Evolutionary conservation across 2,888 invertebrate genomes (phyloP), one percentile per base, ranked within the genome.

Genomic region (Drosophila robusta): DNA sequence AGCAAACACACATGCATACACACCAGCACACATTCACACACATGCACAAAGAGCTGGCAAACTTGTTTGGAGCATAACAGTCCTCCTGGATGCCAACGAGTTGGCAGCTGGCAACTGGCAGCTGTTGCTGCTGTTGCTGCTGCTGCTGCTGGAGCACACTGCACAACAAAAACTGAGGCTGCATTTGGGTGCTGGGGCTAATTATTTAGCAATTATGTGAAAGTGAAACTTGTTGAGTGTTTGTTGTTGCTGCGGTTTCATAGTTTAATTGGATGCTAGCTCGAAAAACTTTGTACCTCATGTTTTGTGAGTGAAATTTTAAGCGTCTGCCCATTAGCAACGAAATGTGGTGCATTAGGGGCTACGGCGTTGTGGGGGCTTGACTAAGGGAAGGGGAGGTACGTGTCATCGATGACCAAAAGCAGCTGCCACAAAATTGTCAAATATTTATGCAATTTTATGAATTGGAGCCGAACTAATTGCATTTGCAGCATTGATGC

Each of bases 391-490:
- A 3, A n/a, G 16, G 29, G 18, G 7, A 4, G 34, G 4, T n/a
- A 18, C 34, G 42, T 32, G 22, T 11, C 38, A 57, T 55, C 49
- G 42, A 62, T 69, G 52, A 38, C 49, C 55, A 60, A 49, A 47
- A 60, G 66, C 84, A 87, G 87, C 87, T 85, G 89, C 74, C 62
- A 39, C 58, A 51, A 72, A 76, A 70, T 68, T 78, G 67, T 80
- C 78, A 65, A 66, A 56, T 41, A 67, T 82, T 58, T 52, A 39
- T 56, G 68, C 69, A 81, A 74, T 68, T 82, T 70, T 66, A 56
- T 71, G 83, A 86, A 89, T 82, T 87, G 75, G 89, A 89, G 76
- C 88, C 75, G 82, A 87, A 88, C 90, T 89, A 90, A 88, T 88
- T 88, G 90, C 89, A 80, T 81, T 78, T 66, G 51, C 63, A 62